Conservation (phyloP, 2,113 vertebrate species). For the Malurus melanocephalus region DNA sequence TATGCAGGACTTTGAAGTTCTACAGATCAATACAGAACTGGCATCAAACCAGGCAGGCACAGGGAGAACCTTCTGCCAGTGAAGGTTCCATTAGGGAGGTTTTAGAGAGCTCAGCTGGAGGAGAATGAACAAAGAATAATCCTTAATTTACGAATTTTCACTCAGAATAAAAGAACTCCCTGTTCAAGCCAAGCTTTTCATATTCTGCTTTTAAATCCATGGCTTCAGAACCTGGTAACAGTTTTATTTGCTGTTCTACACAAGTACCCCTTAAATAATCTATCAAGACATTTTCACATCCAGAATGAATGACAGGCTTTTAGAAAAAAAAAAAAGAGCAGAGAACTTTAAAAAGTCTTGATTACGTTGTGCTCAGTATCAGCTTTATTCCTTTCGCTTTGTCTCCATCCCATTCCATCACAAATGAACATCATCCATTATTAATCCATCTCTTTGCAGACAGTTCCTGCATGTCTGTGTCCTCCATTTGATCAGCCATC, state of each 20-base stretch:
- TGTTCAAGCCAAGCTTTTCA: background rate
- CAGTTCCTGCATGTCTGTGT: background rate
- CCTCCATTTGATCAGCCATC: constrained; percentile 3
- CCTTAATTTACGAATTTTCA: background rate
- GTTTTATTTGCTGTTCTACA: background rate
- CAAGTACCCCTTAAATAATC: background rate
- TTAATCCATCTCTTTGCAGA: background rate
- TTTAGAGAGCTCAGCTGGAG: background rate
- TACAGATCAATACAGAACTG: background rate
- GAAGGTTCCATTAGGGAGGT: background rate
- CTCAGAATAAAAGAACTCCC: accelerated
- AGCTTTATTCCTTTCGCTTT: background rate
- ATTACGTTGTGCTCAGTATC: background rate
- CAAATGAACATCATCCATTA: background rate
- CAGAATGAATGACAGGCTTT: background rate
- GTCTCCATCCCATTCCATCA: background rate
- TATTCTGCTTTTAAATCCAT: background rate
- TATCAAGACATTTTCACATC: background rate
- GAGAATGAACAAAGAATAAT: background rate
- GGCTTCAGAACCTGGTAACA: background rate
- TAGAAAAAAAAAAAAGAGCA: background rate
- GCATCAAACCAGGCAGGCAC: background rate
- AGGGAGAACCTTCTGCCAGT: background rate
- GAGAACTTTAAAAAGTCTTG: background rate
- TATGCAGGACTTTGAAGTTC: background rate